Conservation (phyloP, 2,797 vertebrate genomes). For the Molossus molossus region DNA sequence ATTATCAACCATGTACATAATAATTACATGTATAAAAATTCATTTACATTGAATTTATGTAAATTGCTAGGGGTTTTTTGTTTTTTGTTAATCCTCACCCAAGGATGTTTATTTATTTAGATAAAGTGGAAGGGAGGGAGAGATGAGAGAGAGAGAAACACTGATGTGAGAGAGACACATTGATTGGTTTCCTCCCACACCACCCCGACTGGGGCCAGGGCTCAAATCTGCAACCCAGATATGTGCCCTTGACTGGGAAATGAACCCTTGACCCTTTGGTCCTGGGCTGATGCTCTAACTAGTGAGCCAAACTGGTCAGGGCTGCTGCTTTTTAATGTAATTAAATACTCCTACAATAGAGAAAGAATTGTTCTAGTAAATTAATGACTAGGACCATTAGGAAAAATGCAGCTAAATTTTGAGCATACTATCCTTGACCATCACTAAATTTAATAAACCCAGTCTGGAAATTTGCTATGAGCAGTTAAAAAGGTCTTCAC, state of each 20-base stretch:
- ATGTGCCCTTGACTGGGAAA: too few species aligned
- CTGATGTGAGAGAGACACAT: too few species aligned
- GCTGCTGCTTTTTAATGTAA: slow-evolving; percentile 17
- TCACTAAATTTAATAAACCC: slow-evolving; percentile 2
- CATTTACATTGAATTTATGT: slow-evolving; percentile 46
- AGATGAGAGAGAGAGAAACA: too few species aligned
- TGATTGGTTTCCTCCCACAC: too few species aligned
- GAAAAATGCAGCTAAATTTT: slow-evolving; percentile 43
- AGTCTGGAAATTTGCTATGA: slow-evolving; percentile 54
- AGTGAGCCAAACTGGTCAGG: too few species aligned
- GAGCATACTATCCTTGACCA: not conserved
- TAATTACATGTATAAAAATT: slow-evolving; percentile 30
- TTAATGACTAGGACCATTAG: not conserved
- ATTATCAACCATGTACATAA: not conserved
- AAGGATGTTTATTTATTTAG: too few species aligned
- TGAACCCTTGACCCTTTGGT: too few species aligned
- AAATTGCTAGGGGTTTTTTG: not conserved
- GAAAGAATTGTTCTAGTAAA: slow-evolving; percentile 52
- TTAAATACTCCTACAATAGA: not conserved
- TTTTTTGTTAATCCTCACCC: too few species aligned
- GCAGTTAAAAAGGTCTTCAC: not conserved
- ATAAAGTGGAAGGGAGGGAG: too few species aligned
- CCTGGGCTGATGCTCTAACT: too few species aligned
- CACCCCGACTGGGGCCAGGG: too few species aligned
- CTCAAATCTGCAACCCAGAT: too few species aligned